These are phyloP conservation scores for Castor canadensis DNA, from an alignment of 2,113 vertebrate species.

Conservation along the genomic window DNA sequence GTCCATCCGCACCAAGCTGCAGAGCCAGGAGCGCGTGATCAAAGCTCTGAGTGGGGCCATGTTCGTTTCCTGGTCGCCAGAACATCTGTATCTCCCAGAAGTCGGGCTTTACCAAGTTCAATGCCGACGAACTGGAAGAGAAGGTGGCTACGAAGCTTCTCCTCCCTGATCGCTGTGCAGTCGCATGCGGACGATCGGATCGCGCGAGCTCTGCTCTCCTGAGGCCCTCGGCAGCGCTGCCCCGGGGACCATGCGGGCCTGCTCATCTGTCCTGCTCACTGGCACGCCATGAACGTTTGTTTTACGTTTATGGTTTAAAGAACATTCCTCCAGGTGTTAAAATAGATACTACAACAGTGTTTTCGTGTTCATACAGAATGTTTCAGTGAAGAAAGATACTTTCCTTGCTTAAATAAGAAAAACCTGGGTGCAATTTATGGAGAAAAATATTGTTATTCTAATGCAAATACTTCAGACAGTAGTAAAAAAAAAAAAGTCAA, in stretches of 20 bases:
- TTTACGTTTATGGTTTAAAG: neutral
- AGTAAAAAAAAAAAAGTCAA: neutral
- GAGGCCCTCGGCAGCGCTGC: neutral
- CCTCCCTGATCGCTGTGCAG: constrained; percentile 90
- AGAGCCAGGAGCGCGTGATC: constrained; percentile 93
- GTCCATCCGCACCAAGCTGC: constrained; percentile 94
- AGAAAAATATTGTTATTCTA: neutral
- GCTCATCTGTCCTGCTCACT: neutral
- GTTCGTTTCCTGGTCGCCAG: constrained; percentile 94
- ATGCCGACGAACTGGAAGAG: constrained; percentile 88
- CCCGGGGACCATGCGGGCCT: neutral
- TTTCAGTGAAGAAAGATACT: neutral
- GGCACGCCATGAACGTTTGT: neutral
- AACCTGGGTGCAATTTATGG: neutral
- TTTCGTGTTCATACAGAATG: neutral
- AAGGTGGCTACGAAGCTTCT: constrained; percentile 90
- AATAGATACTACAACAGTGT: neutral
- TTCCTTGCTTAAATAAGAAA: neutral
- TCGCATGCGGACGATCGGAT: constrained; percentile 91
- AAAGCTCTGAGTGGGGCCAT: constrained; percentile 93
- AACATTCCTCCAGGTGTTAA: neutral
- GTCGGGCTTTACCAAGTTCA: constrained; percentile 95
- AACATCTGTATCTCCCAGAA: constrained; percentile 98
- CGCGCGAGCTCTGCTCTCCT: constrained; percentile 84
- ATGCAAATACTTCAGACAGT: neutral